These are phyloP conservation scores for Hycleus phaleratus DNA, from an alignment of 1,140 invertebrate species.

Conservation along the genomic window DNA sequence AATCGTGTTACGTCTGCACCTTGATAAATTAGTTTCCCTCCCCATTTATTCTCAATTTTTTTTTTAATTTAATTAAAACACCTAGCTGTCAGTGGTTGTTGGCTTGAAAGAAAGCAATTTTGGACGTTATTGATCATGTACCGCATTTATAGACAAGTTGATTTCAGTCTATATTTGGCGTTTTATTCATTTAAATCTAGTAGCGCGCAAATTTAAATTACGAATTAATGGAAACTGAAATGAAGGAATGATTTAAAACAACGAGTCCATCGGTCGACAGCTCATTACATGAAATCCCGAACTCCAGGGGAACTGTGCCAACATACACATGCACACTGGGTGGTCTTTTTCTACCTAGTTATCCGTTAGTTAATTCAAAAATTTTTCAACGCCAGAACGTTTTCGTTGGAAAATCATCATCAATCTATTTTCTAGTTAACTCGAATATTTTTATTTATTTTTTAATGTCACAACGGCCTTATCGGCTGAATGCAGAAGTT, in stretches of 20 bases:
- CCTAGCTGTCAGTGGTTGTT: constrained; percentile 1
- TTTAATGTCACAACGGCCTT: constrained; percentile 16
- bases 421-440: neutral
- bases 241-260: constrained; percentile 26
- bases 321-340: too few species aligned
- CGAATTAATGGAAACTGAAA: constrained; percentile 24
- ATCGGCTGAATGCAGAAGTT: constrained; percentile 14
- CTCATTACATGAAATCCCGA: constrained; percentile 17
- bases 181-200: constrained; percentile 18
- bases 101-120: constrained; percentile 8
- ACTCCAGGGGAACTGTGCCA: neutral
- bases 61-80: constrained; percentile 18
- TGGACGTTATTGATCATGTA: constrained; percentile 13
- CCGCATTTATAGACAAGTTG: neutral
- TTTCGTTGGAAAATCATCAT: constrained; percentile 10
- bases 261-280: constrained; percentile 17
- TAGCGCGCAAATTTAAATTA: constrained; percentile 21
- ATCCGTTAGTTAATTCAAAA: too few species aligned
- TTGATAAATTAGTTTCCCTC: constrained; percentile 15
- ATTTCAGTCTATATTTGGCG: neutral
- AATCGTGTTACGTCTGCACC: constrained; percentile 12
- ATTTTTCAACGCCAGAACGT: neutral
- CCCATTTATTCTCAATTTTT: neutral
- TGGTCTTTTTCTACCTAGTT: too few species aligned
- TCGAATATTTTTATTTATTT: neutral